Evolutionary conservation across 2,888 invertebrate genomes (phyloP), one percentile per base, ranked within the genome.

Genomic region (Lysandra coridon): DNA sequence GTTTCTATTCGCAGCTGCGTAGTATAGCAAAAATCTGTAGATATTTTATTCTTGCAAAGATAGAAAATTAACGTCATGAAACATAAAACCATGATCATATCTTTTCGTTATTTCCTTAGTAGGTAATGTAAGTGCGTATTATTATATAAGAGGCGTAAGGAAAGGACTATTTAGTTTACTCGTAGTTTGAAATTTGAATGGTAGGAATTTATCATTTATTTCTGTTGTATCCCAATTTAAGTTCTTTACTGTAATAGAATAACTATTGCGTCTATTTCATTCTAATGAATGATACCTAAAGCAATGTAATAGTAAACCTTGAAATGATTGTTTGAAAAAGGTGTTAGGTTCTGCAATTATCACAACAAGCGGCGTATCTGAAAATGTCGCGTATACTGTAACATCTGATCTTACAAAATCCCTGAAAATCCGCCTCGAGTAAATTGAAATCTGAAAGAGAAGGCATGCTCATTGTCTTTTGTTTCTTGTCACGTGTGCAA

Each of bases 391-490:
- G 49, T 87, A 81, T 87, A 86, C 88, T 87, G 69, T 73, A 80
- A 80, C 73, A 81, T 80, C 76, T 83, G 89, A 91, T 92, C 91
- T 90, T 88, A 89, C 90, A 92, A 92, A 69, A 93, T 91, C 92
- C 89, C 90, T 93, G 92, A 93, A 93, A 94, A 94, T 93, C 93
- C 93, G 87, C 91, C 93, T 94, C 93, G 91, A 94, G 94, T 93
- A 94, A 94, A 94, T 94, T 94, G 94, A 94, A 95, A 95, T 94
- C 89, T 89, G 90, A 95, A 88, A 83, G 92, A 92, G 95, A 95
- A 81, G 82, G 90, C 87, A 84, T 81, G 85, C 80, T 82, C 81
- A 78, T 81, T 81, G 83, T 83, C 81, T 82, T 82, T 83, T 81
- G 82, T 80, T 79, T 82, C 85, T 84, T 79, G 83, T 79, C 78